Evolutionary conservation across 2,888 invertebrate genomes (phyloP).

Genomic region (Parapristionchus giblindavisi): DNA sequence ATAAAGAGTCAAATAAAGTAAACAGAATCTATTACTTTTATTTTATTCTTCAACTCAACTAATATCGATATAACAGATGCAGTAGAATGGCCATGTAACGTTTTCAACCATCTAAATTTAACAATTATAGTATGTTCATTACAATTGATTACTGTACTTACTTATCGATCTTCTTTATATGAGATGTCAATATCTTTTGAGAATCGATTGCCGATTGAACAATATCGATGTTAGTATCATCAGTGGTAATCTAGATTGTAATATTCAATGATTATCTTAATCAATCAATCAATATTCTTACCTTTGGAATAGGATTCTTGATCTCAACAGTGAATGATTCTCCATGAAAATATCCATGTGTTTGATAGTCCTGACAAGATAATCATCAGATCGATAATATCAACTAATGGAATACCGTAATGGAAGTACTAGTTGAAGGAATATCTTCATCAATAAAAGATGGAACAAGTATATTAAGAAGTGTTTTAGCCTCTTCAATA

Average conservation of each 20-base stretch:
- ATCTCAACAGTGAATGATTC: slow-evolving; percentile 28
- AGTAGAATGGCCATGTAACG: background rate
- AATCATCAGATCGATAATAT: background rate
- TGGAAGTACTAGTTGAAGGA: slow-evolving; percentile 3
- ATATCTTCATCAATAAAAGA: slow-evolving; percentile 19
- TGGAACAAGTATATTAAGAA: slow-evolving; percentile 33
- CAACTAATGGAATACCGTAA: too few relatives aligned
- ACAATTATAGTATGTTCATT: background rate
- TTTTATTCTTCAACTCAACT: background rate
- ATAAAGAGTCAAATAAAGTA: background rate
- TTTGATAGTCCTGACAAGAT: slow-evolving; percentile 22
- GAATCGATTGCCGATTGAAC: slow-evolving; percentile 19
- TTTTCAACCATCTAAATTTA: slow-evolving; percentile 9
- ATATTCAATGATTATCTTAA: background rate
- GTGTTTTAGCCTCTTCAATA: slow-evolving; percentile 42
- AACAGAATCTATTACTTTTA: background rate
- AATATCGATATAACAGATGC: background rate
- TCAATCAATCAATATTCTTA: background rate
- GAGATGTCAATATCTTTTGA: background rate
- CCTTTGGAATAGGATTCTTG: slow-evolving; percentile 2
- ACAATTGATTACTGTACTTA: background rate
- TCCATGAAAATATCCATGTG: slow-evolving; percentile 16
- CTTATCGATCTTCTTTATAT: slow-evolving; percentile 24
- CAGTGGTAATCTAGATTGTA: background rate
- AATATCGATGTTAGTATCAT: slow-evolving; percentile 27